These are phyloP conservation scores for Cordilura impudica DNA, from an alignment of 2,888 invertebrate species.

Conservation along the genomic window DNA sequence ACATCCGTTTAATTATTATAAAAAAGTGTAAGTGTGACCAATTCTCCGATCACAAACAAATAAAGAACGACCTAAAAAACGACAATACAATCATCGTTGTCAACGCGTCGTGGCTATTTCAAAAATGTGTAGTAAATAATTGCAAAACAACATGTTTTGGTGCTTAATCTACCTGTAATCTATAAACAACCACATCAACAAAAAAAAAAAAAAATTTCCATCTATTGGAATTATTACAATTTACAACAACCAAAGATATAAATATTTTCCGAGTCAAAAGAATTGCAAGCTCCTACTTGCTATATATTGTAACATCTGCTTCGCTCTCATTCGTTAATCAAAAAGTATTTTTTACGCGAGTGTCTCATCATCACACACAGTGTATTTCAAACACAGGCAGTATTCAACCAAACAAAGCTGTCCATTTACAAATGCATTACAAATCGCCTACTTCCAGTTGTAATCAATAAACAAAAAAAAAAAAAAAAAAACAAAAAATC, in stretches of 20 bases:
- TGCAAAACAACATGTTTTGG: neutral
- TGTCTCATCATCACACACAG: neutral
- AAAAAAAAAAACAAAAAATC: slow-evolving; percentile 23
- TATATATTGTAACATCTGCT: neutral
- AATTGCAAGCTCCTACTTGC: neutral
- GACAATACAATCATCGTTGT: neutral
- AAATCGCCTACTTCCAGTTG: slow-evolving; percentile 46
- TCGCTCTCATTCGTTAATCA: neutral
- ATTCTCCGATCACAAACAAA: neutral
- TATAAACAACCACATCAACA: neutral
- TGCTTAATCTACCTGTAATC: neutral
- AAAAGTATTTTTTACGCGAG: neutral
- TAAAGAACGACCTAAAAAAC: neutral
- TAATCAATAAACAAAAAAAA: slow-evolving; percentile 2
- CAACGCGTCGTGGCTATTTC: neutral
- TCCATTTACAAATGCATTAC: slow-evolving; percentile 23
- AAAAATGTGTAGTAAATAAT: neutral
- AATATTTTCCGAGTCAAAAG: neutral
- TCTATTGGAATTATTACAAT: neutral
- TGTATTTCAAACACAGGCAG: neutral
- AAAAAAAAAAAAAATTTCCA: neutral
- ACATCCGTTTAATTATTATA: neutral
- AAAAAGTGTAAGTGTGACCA: neutral
- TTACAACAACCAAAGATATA: slow-evolving; percentile 3
- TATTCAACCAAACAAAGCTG: slow-evolving; percentile 15